Percentiles rank a stretch among this genome's conserved stretches.
phyloP scores from a whole-genome alignment of 2,797 vertebrate genomes.

The Diglossa cyanea region DNA sequence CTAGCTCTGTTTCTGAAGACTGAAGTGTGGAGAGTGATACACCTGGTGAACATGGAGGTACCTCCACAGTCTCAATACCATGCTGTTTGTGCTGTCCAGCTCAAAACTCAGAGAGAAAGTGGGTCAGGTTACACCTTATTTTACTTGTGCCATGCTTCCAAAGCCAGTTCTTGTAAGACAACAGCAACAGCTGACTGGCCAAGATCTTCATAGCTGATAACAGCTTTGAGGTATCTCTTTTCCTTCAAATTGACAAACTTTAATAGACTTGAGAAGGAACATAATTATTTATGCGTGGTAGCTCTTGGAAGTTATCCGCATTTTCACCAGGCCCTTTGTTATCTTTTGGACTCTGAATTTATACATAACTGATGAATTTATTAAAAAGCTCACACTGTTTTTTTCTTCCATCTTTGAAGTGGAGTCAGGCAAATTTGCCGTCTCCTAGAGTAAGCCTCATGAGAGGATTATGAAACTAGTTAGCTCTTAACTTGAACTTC shows the following conservation, averaged over 20 bases:
- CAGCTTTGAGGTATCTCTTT: neutral
- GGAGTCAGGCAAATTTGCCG: neutral
- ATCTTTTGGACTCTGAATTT: neutral
- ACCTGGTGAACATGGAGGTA: neutral
- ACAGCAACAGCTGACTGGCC: neutral
- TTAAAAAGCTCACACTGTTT: neutral
- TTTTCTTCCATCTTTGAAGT: neutral
- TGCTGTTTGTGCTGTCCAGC: neutral
- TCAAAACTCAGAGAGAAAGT: neutral
- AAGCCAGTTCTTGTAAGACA: neutral
- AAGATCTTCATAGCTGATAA: neutral
- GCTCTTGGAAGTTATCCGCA: neutral
- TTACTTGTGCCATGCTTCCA: neutral
- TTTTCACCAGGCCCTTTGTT: neutral
- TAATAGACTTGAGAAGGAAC: neutral
- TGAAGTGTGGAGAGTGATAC: fast-evolving
- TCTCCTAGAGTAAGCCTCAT: neutral
- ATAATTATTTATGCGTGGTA: neutral
- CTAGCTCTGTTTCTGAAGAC: neutral
- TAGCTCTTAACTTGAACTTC: constrained; percentile 32
- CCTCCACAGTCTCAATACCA: neutral
- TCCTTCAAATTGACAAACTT: neutral
- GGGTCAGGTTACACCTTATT: neutral
- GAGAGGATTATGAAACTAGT: constrained; percentile 20
- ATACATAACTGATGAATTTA: neutral